Percentiles rank a stretch among this genome's conserved stretches.
These are phyloP conservation scores for Caenorhabditis brenneri DNA, from an alignment of 1,140 invertebrate species.

Conservation along the genomic window DNA sequence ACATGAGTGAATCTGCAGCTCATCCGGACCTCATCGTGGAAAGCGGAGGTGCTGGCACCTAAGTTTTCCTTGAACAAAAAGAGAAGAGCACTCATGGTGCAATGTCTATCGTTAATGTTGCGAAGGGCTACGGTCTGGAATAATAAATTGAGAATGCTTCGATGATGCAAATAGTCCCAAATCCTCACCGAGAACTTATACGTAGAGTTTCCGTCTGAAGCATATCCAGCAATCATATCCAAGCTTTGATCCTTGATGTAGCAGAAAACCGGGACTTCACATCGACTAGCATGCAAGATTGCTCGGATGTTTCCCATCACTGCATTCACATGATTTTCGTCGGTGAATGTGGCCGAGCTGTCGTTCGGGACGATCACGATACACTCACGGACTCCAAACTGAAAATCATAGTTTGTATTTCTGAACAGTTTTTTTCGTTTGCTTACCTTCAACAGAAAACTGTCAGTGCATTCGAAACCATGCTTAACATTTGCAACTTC, in stretches of 20 bases:
- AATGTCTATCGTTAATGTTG: constrained; percentile 3
- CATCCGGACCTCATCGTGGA: neutral
- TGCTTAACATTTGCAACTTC: neutral
- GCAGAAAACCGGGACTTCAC: constrained; percentile 14
- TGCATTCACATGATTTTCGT: constrained; percentile 20
- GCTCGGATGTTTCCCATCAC: constrained; percentile 20
- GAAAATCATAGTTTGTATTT: neutral
- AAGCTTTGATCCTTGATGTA: constrained; percentile 7
- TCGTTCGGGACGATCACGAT: neutral
- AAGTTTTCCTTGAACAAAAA: neutral
- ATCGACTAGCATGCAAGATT: neutral
- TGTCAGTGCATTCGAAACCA: neutral
- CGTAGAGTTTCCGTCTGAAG: constrained; percentile 9
- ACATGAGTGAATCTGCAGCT: constrained; percentile 18
- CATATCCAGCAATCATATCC: constrained; percentile 13
- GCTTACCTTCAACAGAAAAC: neutral
- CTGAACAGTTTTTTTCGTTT: neutral
- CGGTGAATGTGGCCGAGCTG: neutral
- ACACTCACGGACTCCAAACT: constrained; percentile 28
- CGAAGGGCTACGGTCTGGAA: neutral
- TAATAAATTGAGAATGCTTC: neutral
- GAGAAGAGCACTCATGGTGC: neutral
- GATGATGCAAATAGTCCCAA: neutral
- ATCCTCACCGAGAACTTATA: neutral
- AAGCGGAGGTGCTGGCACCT: neutral